Base-by-base conservation (phyloP, 2,888 invertebrate species). In the Limnephilus lunatus region DNA sequence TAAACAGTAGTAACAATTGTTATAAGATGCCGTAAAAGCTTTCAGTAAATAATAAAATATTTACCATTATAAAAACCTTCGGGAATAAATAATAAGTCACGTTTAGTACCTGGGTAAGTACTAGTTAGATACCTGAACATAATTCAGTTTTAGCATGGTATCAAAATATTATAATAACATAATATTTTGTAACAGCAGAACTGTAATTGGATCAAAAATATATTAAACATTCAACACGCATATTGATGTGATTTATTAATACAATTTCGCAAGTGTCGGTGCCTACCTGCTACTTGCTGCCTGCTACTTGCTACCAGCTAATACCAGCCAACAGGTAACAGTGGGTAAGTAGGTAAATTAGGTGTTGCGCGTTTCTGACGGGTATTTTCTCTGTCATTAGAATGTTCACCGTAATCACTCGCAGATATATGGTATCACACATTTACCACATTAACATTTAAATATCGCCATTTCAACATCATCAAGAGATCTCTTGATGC, bases 171-270 rank as follows among this genome's bases (percentile, higher is more conserved):
- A 48, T 48, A 44, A 15, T 86, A 25, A 44, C 25, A 3, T 11
- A 1, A 85, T 85, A 44, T 39, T 86, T 48, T 86, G 44, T 15
- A 48, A 44, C 30, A 86, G 44, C 30, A 86, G 30, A 86, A 30
- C 15, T 86, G 30, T 86, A 86, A 86, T 86, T 86, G 86, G 86
- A 83, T 83, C 32, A 83, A 35, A 83, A 35, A 35, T 83, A 83
- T 68, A 68, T 68, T n/a, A 68, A n/a, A 68, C n/a, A 68, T 68
- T 68, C 68, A 68, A n/a, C n/a, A 68, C 68, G 25, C 68, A 68
- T 25, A 68, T 68, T 68, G 68, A 68, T 68, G 68, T 68, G n/a
- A 68, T 68, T 68, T 25, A 68, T 68, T 25, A 25, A 68, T 68
- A 9, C 68, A 25, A 68, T 68, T 68, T 68, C n/a, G 68, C 68